These are phyloP conservation scores for Cyclina sinensis DNA, from an alignment of 1,140 invertebrate genomes.

Conservation along the genomic window DNA sequence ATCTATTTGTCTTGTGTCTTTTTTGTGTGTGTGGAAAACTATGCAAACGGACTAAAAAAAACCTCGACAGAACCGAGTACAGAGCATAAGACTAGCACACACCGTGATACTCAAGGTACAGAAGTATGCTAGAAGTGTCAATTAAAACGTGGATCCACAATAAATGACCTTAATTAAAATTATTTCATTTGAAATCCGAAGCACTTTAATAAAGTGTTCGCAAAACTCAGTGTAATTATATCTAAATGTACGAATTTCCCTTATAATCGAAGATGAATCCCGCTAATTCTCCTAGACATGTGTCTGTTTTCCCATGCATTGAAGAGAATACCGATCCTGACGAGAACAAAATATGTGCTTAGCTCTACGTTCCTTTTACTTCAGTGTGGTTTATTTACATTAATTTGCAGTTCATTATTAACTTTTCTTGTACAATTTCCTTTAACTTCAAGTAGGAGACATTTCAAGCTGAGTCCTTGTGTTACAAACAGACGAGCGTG, in stretches of 20 bases:
- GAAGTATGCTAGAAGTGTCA: not conserved
- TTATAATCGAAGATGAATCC: not conserved
- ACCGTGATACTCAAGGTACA: not conserved
- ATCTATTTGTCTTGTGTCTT: too few relatives aligned
- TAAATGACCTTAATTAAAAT: not conserved
- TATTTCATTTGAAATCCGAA: not conserved
- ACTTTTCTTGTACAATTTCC: slow-evolving; percentile 49
- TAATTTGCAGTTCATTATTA: slow-evolving; percentile 32
- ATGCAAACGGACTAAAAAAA: too few relatives aligned
- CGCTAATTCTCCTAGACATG: not conserved
- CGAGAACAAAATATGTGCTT: too few relatives aligned
- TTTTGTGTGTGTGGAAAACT: too few relatives aligned
- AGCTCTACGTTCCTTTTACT: not conserved
- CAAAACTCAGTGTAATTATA: not conserved
- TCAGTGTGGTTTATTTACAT: slow-evolving; percentile 1
- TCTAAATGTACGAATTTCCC: not conserved
- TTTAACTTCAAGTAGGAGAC: slow-evolving; percentile 48
- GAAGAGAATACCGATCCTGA: not conserved
- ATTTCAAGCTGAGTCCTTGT: slow-evolving; percentile 32
- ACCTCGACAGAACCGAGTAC: too few relatives aligned
- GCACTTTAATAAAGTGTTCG: slow-evolving; percentile 19
- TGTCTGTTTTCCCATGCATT: slow-evolving; percentile 22
- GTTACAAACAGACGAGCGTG: slow-evolving; percentile 56
- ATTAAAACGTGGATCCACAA: not conserved
- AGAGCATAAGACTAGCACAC: too few relatives aligned